Evolutionary conservation across 2,888 invertebrate genomes (phyloP), one percentile per base, ranked within the genome.

Genomic region (Automeris io): DNA sequence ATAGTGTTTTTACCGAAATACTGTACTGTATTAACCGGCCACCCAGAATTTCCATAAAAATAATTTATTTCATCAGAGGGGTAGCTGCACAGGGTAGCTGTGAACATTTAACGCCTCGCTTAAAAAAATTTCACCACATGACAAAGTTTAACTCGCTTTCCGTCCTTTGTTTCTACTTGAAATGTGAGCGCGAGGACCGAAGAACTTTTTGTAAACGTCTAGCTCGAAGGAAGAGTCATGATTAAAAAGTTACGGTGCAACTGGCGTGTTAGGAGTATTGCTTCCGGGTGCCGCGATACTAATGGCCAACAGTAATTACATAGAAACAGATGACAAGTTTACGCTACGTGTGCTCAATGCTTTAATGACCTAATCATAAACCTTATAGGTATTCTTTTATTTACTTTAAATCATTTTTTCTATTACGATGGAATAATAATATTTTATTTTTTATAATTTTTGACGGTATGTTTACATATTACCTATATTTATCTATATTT

Each of bases 11-110:
- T n/a, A n/a, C n/a, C n/a, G n/a, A n/a, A n/a, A n/a, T n/a, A n/a
- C n/a, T n/a, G n/a, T n/a, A n/a, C n/a, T n/a, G n/a, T n/a, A n/a
- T n/a, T n/a, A n/a, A 61, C 52, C 61, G 85, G 67, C 85, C 85
- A 85, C 85, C 83, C 85, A 72, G 79, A 77, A 78, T 73, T 67
- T 64, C 78, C 74, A 79, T 78, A 75, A 79, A 80, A 62, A 68
- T 83, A 80, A 85, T 79, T 82, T 82, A 82, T 82, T 74, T 70
- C 57, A 54, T 54, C 56, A 58, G 69, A 74, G 72, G 79, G 80
- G 77, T 78, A 72, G n/a, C n/a, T n/a, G n/a, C n/a, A n/a, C n/a
- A n/a, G n/a, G n/a, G n/a, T n/a, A n/a, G 71, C 76, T 75, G 77
- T 78, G 80, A 79, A 79, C 79, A 79, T 77, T 71, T 74, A 70